Conservation (phyloP, 1,140 invertebrate genomes). For the Melitaea cinxia region DNA sequence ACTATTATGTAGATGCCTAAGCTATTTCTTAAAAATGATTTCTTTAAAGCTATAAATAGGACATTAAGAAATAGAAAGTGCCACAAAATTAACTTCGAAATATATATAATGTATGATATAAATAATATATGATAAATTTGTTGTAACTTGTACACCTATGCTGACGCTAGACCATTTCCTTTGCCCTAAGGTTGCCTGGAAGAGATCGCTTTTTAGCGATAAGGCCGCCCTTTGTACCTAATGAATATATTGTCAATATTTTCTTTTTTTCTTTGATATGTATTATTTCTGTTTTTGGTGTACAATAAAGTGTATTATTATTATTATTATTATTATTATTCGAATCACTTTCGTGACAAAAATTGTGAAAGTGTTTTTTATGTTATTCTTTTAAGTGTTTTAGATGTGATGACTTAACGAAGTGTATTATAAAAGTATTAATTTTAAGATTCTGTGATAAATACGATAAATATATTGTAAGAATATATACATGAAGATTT, state of each 20-base stretch:
- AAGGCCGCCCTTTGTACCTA: no score
- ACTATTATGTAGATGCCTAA: conserved; percentile 72
- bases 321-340: no score
- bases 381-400: conserved; percentile 19
- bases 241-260: no score
- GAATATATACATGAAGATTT: conserved; percentile 34
- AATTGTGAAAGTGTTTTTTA: conserved; percentile 33
- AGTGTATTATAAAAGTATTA: conserved; percentile 30
- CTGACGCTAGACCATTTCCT: no score
- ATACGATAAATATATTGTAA: conserved; percentile 49
- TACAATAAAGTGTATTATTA: no score
- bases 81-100: conserved; percentile 54
- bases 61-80: conserved; percentile 54
- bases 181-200: no score
- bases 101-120: no score
- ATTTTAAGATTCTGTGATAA: conserved; percentile 58
- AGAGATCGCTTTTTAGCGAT: no score
- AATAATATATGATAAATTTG: no score
- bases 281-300: no score
- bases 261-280: no score
- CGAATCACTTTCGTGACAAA: conserved; percentile 28
- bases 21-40: neutral
- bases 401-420: conserved; percentile 15
- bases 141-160: no score
- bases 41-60: conserved; percentile 11